phyloP scores from a whole-genome alignment of 2,113 vertebrate species.

The Bufo gargarizans region DNA sequence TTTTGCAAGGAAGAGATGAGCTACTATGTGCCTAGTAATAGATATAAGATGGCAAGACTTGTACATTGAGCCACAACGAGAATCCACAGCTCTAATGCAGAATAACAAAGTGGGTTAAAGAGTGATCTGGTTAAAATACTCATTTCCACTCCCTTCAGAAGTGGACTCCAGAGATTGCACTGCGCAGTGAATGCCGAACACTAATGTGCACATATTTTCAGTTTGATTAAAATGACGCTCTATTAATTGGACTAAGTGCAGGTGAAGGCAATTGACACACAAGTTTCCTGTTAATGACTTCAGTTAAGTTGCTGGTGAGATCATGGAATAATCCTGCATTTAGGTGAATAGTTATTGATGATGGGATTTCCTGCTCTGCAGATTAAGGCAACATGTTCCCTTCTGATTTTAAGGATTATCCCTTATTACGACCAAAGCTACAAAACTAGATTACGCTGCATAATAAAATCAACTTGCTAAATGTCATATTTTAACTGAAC shows the following conservation, averaged over 20 bases:
- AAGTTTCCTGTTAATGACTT: not conserved
- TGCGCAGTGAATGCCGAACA: not conserved
- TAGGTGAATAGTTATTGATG: conserved; percentile 37
- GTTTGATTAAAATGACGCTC: conserved; percentile 30
- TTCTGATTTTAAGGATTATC: conserved; percentile 39
- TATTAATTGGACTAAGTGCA: conserved; percentile 28
- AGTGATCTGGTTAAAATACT: conserved; percentile 18
- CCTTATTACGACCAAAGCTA: conserved; percentile 18
- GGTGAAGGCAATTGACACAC: conserved; percentile 10
- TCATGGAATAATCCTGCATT: conserved; percentile 27
- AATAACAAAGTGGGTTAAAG: conserved; percentile 4
- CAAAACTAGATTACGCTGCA: not conserved
- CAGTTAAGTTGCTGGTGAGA: conserved; percentile 4
- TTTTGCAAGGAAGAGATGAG: not conserved
- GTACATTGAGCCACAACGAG: not conserved
- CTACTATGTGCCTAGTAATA: not conserved
- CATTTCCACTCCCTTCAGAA: not conserved
- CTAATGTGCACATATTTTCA: conserved; percentile 28
- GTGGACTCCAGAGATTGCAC: not conserved
- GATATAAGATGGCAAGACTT: not conserved
- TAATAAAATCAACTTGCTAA: not conserved
- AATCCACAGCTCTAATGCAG: not conserved
- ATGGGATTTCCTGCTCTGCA: conserved; percentile 31
- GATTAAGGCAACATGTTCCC: conserved; percentile 10
- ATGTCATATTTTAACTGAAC: too few species aligned